Evolutionary conservation across 1,140 invertebrate genomes (phyloP).

Genomic region (Drosophila lini): DNA sequence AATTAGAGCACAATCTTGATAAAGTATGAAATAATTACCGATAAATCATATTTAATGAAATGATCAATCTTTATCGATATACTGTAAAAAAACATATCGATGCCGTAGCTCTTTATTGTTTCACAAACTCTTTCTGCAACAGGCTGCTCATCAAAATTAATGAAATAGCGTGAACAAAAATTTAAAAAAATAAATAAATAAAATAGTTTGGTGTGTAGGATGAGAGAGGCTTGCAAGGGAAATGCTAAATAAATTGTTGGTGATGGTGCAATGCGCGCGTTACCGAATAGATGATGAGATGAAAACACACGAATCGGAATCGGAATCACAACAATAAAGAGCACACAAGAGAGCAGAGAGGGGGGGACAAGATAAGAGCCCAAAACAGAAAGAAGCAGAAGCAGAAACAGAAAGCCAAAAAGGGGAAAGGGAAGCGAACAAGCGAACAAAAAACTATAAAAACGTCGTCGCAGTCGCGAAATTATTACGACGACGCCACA

Average conservation of each 20-base stretch:
- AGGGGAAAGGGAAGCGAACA: conserved; percentile 15
- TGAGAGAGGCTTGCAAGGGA: conserved; percentile 10
- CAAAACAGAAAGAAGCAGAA: conserved; percentile 40
- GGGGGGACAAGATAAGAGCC: conserved; percentile 39
- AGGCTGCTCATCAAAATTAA: not conserved
- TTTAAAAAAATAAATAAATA: not conserved
- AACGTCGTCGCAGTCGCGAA: conserved; percentile 74
- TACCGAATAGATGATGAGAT: conserved; percentile 75
- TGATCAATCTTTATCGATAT: too few relatives aligned
- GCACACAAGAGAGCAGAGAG: not conserved
- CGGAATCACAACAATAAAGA: conserved; percentile 47
- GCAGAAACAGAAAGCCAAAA: conserved; percentile 22
- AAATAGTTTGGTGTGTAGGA: conserved; percentile 8
- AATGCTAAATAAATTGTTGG: conserved; percentile 28
- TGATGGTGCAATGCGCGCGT: conserved; percentile 61
- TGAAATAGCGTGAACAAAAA: not conserved
- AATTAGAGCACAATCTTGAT: too few relatives aligned
- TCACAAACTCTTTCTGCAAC: not conserved
- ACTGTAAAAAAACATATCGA: too few relatives aligned
- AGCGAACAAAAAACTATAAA: conserved; percentile 70
- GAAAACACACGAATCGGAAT: conserved; percentile 37
- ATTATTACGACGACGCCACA: conserved; percentile 74
- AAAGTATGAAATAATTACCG: too few relatives aligned
- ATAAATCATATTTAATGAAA: too few relatives aligned
- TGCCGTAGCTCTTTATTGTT: too few relatives aligned